Evolutionary conservation across 1,140 invertebrate species (phyloP), one percentile per base, ranked within the genome.

Genomic region (Cecropterus lyciades): DNA sequence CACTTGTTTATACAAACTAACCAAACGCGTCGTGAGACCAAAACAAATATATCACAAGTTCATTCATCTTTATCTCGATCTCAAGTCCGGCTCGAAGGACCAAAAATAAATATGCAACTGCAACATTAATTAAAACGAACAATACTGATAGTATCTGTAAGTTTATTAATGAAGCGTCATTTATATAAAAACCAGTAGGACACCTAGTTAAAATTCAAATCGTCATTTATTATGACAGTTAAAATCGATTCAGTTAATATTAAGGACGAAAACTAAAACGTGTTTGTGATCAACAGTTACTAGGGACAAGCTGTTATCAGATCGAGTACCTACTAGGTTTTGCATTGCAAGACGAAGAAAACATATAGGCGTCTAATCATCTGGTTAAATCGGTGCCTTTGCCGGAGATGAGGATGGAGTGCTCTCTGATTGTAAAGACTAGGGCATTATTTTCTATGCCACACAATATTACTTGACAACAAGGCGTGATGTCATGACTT

Each of bases 11-110:
- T 24, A 11, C 48, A 13, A 27, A 27, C 48, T 9, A 8, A 24
- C 20, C 20, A 24, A 59, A 60, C 57, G 16, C 24, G 57, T 62
- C 45, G 37, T 9, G 15, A 49, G 57, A 62, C 30, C 57, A 62
- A 62, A 62, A 62, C 46, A 37, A 62, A 62, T 51, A 62, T 16
- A 55, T 55, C 52, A 37, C 46, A 20, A 62, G 46, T 49, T 62
- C 30, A 62, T 62, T 62, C 59, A 62, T 62, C 59, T 40, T 62
- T 62, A 62, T 62, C 59, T 62, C 30, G 59, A 62, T 62, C 59
- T 49, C 46, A 16, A 62, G 59, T 62, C 59, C 59, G 59, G 59
- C 59, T 62, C 59, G 59, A 51, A 62, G 16, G 59, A 62, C 59
- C 59, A 6, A 62, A 62, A 62, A 62, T 62, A 62, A 62, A 62